These are phyloP conservation scores for Diphyllodes magnificus DNA, from an alignment of 2,113 vertebrate species.

Conservation along the genomic window DNA sequence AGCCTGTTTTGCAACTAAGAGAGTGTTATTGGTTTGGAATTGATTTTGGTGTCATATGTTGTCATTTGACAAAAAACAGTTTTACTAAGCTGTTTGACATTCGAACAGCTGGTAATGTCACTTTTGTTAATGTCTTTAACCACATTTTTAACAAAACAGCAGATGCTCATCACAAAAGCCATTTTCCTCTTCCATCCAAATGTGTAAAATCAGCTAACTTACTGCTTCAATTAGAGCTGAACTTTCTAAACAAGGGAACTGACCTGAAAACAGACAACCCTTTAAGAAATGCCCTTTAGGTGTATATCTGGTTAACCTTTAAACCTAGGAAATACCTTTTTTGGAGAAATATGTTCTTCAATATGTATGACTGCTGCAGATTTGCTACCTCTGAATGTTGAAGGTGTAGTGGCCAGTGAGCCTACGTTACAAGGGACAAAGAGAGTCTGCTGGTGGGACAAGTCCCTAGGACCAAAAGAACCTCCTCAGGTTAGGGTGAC, in stretches of 20 bases:
- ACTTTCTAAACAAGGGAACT: neutral
- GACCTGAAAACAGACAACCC: neutral
- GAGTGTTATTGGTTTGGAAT: constrained; percentile 74
- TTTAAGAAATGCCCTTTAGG: neutral
- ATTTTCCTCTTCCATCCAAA: constrained; percentile 76
- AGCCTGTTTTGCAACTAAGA: constrained; percentile 62
- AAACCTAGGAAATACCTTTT: neutral
- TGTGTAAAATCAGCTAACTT: constrained; percentile 61
- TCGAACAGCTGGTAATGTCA: constrained; percentile 81
- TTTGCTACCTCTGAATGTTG: neutral
- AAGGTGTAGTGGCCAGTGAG: neutral
- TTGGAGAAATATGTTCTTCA: neutral
- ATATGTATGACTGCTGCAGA: neutral
- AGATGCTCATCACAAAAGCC: constrained; percentile 84
- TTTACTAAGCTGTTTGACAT: constrained; percentile 78
- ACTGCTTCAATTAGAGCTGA: constrained; percentile 36
- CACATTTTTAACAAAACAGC: constrained; percentile 83
- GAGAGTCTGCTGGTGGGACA: no score
- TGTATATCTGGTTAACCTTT: neutral
- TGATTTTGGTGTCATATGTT: constrained; percentile 81
- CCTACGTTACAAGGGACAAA: no score
- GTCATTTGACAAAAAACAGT: constrained; percentile 78
- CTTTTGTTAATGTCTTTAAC: constrained; percentile 83
- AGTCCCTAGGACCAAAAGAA: no score
- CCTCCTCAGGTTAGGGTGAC: no score